Evolutionary conservation across 1,140 invertebrate genomes (phyloP), one percentile per base, ranked within the genome.

Genomic region (Dreissena polymorpha): DNA sequence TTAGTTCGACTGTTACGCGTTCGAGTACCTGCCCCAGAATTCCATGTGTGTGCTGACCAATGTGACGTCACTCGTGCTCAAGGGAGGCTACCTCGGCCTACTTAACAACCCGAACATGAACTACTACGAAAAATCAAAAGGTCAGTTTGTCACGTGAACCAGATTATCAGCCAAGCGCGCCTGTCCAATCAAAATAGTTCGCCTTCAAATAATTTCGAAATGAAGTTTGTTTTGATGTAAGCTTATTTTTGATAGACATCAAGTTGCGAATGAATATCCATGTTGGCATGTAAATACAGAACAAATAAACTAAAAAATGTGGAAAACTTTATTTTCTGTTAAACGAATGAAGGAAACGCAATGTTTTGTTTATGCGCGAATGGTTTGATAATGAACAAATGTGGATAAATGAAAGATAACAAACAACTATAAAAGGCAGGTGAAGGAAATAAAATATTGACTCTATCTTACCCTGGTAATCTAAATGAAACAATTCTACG

Each of bases 81-180:
- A 85, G 29, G 82, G 76, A 69, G 86, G 86, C 0, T 87, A 80
- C 57, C 77, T 87, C 18, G 84, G 86, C 3, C 51, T 87, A 14
- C 65, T 80, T 6, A 53, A 81, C 8, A 87, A 85, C 50, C 10
- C 8, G 2, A 65, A 71, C 1, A 82, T 87, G 50, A 60, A 85
- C 70, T 87, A 85, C 50, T 87, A 77, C 67, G 86, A 87, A 60
- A 77, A 84, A 73, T 76, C 77, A 60, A 87, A 87, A 85, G 84
- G 86, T 87, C n/a, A 50, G 77, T 50, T 63, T 63, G 23, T 23
- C 25, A 39, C 23, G 21, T 23, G 10, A 12, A 10, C 14, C 25
- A 18, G n/a, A 0, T 16, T 8, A 27, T 23, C 25, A 16, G 21
- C 21, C 10, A 53, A 53, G 8, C 29, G 21, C 29, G 12, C 23